These are phyloP conservation scores for Ceriagrion tenellum DNA, from an alignment of 2,888 invertebrate species.

Conservation along the genomic window DNA sequence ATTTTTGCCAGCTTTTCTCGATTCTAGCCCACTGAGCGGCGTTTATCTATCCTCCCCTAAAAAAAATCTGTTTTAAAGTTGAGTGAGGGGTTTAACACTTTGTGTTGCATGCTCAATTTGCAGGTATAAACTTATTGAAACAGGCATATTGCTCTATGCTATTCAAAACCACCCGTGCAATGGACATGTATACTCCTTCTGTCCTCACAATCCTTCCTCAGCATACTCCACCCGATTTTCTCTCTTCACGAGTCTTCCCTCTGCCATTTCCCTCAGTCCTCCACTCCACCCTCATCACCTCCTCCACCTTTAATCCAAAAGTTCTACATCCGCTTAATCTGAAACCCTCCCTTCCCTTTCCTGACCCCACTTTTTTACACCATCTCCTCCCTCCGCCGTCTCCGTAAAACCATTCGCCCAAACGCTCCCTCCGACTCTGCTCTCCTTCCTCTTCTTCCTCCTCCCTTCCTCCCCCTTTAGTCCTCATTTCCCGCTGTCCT, in stretches of 20 bases:
- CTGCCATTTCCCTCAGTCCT: neutral
- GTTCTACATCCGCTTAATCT: neutral
- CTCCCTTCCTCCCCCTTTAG: neutral
- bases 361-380: neutral
- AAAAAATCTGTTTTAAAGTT: too few species aligned
- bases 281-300: neutral
- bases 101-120: too few species aligned
- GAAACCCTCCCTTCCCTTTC: neutral
- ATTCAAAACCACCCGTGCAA: too few species aligned
- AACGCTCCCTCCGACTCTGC: neutral
- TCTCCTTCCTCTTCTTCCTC: neutral
- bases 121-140: too few species aligned
- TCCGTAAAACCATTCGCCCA: neutral
- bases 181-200: too few species aligned
- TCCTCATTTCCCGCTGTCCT: neutral
- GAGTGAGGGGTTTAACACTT: too few species aligned
- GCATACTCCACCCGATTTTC: neutral
- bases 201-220: too few species aligned
- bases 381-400: neutral
- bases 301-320: conserved; percentile 11
- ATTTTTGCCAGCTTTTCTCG: too few species aligned
- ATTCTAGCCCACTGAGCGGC: too few species aligned
- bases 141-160: too few species aligned
- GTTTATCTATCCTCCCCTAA: too few species aligned
- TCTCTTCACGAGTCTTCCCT: neutral